These are phyloP conservation scores for Noctuana brunneofusca DNA, from an alignment of 2,888 invertebrate species.

Conservation along the genomic window DNA sequence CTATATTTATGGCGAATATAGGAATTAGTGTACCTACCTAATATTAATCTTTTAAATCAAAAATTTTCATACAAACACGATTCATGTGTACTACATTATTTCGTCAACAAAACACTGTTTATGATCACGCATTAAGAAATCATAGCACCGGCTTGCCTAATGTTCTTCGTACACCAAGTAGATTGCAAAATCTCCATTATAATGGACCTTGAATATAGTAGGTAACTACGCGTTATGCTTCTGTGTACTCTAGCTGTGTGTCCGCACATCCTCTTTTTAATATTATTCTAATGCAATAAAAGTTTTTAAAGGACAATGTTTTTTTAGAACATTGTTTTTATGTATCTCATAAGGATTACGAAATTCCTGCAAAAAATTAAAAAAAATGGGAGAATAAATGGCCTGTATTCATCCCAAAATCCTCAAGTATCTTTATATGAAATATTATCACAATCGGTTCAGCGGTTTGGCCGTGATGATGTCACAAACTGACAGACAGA, in stretches of 20 bases:
- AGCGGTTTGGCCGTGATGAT: no score
- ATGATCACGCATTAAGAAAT: slow-evolving; percentile 8
- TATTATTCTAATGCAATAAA: background rate
- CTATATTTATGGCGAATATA: no score
- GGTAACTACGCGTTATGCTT: slow-evolving; percentile 2
- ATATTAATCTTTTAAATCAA: slow-evolving; percentile 4
- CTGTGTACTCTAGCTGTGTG: background rate
- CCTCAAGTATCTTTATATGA: no score
- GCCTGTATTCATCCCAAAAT: no score
- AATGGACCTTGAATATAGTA: slow-evolving; percentile 11
- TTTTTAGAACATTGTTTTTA: background rate
- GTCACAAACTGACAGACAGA: no score
- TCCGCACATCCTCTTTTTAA: background rate
- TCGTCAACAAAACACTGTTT: background rate
- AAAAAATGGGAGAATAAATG: no score
- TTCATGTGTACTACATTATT: background rate
- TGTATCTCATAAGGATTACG: no score
- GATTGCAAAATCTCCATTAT: slow-evolving; percentile 16
- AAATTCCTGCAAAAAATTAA: no score
- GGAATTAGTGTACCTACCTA: no score
- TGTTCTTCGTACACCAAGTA: background rate
- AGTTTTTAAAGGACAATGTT: background rate
- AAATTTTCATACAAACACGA: background rate
- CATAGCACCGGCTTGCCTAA: slow-evolving; percentile 13
- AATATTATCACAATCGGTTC: no score